phyloP scores from a whole-genome alignment of 1,140 invertebrate genomes.

The Glomeris maerens region DNA sequence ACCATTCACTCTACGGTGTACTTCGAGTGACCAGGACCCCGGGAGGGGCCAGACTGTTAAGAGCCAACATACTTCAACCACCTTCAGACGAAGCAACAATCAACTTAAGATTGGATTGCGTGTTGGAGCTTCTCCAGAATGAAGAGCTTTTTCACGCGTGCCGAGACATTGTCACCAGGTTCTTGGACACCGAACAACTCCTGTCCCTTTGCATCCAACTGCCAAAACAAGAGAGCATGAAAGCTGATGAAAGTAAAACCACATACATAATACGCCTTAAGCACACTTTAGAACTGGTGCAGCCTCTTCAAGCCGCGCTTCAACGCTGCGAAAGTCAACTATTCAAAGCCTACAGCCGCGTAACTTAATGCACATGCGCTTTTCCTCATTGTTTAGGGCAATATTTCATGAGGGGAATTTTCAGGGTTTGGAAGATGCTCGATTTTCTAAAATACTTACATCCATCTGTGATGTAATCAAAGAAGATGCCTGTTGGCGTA shows the following conservation, averaged over 20 bases:
- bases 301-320: conserved; percentile 46
- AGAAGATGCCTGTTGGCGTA: conserved; percentile 52
- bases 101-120: conserved; percentile 47
- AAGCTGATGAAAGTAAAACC: conserved; percentile 53
- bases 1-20: conserved; percentile 47
- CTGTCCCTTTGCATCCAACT: conserved; percentile 42
- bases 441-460: conserved; percentile 43
- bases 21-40: conserved; percentile 63
- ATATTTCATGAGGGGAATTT: background rate
- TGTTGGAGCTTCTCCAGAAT: conserved; percentile 55
- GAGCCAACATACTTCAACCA: conserved; percentile 70
- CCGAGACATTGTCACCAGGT: conserved; percentile 37
- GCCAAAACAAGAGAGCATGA: conserved; percentile 41
- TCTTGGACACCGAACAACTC: conserved; percentile 46
- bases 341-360: conserved; percentile 45
- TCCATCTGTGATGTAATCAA: conserved; percentile 52
- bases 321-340: conserved; percentile 40
- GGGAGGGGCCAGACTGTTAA: conserved; percentile 55
- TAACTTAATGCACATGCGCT: conserved; percentile 23
- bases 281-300: conserved; percentile 53
- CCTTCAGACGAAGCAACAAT: conserved; percentile 49
- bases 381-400: background rate
- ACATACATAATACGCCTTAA: conserved; percentile 66
- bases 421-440: conserved; percentile 31
- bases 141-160: conserved; percentile 38